Evolutionary conservation across 2,797 vertebrate genomes (phyloP), one percentile per base, ranked within the genome.

Genomic region (Limosa lapponica): DNA sequence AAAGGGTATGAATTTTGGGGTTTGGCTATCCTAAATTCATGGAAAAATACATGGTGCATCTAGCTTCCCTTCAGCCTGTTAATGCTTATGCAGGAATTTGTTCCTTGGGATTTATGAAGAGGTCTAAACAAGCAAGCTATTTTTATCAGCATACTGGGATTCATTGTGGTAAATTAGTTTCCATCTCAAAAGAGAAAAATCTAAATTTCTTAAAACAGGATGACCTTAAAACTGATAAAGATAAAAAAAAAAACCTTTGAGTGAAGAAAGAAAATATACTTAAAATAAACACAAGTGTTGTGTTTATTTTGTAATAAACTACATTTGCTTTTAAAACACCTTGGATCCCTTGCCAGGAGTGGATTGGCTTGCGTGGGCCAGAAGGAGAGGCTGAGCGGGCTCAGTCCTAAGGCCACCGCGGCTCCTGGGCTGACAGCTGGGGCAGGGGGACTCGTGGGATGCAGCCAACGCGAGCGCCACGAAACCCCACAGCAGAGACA

Each of bases 31-130:
- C 7, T 91, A 51, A 77, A 86, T 90, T 96, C 64, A 72, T 59
- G 83, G 74, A 95, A 81, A 79, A 93, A 70, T 49, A 92, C 74
- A 79, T 70, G 36, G 94, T 54, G n/a, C 36, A 17, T 83, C 80
- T 85, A 80, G 24, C 71, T 82, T 87, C 66, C 37, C 66, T 94
- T 87, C 64, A 85, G 88, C 75, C 89, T 87, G 15, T 44, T 30
- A 54, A 6, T 58, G 64, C 27, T 77, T 44, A 25, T 54, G 39
- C 73, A 93, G 22, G 66, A 74, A 59, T 94, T 93, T 93, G 41
- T 91, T 84, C 58, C 67, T 69, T 71, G 52, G 51, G 41, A 71
- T 87, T 95, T 85, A 61, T 18, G 28, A 79, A 69, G 34, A 88
- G 2, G 0, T 52, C 92, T 62, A 84, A 94, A 90, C 37, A 87